phyloP scores from a whole-genome alignment of 2,113 vertebrate species.

The Baryphthengus martii region DNA sequence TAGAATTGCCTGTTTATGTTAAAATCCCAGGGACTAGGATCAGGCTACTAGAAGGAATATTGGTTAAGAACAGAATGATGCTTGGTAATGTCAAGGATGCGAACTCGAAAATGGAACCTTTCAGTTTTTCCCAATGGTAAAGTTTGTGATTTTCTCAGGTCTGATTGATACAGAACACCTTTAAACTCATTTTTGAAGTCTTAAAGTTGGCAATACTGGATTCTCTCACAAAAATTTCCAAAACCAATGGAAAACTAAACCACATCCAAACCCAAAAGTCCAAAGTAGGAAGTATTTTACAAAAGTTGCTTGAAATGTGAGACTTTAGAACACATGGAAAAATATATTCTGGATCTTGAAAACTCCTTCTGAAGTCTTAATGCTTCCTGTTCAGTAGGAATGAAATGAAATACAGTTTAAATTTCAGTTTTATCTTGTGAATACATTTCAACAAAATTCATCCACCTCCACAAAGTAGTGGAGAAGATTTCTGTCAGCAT shows the following conservation, averaged over 20 bases:
- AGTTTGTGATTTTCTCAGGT: neutral
- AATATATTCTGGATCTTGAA: neutral
- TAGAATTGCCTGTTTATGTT: neutral
- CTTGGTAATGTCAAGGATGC: rapidly evolving
- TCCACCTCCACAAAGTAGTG: neutral
- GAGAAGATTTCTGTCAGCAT: neutral
- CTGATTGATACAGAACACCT: no score
- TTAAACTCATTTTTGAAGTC: neutral
- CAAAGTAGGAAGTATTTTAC: neutral
- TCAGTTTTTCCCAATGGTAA: neutral
- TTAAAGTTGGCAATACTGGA: neutral
- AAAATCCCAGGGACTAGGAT: neutral
- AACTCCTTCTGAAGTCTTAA: neutral
- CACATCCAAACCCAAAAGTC: neutral
- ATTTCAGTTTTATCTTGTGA: neutral
- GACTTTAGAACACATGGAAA: neutral
- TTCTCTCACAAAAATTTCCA: neutral
- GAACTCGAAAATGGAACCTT: neutral
- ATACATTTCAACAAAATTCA: neutral
- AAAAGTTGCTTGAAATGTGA: rapidly evolving
- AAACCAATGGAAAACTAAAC: neutral
- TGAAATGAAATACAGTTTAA: neutral
- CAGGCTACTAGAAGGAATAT: neutral
- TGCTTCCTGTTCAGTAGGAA: neutral
- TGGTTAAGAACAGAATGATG: neutral